Base-by-base conservation (phyloP, 2,888 invertebrate species). In the Strigamia transsilvanica region DNA sequence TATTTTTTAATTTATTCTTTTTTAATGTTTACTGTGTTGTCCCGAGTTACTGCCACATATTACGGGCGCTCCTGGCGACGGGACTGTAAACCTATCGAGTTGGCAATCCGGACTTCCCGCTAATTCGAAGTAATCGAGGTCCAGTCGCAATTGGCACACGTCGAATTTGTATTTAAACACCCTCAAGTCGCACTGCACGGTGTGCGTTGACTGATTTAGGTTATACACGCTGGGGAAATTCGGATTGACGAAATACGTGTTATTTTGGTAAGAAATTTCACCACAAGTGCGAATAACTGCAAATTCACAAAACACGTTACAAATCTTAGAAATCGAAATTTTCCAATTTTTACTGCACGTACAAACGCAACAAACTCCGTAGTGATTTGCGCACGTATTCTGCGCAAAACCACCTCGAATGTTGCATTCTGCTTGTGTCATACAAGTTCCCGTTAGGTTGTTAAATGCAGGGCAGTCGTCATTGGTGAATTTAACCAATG, bases 331-430 rank as follows among this genome's bases (percentile, higher is more conserved):
- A 41, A 23, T 12, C 13, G 41, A 79, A 38, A n/a, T 0, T n/a
- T 23, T 27, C 34, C 2, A 13, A 3, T 38, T 23, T 18, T 18
- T 2, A 41, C 12, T n/a, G 41, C 23, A 27, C 81, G 66, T 38
- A 81, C 81, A 81, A 15, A 66, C n/a, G 32, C 81, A 81, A 38
- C 81, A 81, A n/a, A 66, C 38, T 66, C 81, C 81, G 21, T 66
- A 81, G 15, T 23, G 9, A n/a, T 66, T 66, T 41, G 81, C 81
- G 23, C 81, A 81, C 1, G 21, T 2, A 12, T 42, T 42, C n/a
- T 81, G 34, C 5, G 66, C 21, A 38, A n/a, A 38, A 34, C 81
- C 81, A 38, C 66, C 66, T n/a, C 66, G 61, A 18, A 34, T 38
- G 15, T 41, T 34, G 18, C 81, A 81, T 61, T 81, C 38, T 10